Conservation (phyloP, 2,113 vertebrate genomes). For the Willisornis vidua region DNA sequence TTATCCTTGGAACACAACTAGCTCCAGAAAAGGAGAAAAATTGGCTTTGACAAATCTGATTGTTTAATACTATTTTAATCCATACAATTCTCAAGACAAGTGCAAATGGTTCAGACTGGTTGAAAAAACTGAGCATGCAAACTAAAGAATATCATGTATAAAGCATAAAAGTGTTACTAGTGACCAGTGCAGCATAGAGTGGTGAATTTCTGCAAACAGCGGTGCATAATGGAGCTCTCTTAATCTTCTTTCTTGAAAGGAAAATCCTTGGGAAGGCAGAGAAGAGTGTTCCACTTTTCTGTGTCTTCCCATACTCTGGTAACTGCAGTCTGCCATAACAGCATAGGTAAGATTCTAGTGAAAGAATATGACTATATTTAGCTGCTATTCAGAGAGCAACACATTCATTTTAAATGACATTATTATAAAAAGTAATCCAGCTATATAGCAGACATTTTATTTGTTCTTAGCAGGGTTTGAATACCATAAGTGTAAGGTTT, state of each 20-base stretch:
- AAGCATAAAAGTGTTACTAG: neutral
- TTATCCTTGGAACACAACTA: neutral
- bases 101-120: neutral
- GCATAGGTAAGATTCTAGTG: neutral
- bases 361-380: neutral
- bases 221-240: neutral
- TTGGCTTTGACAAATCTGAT: neutral
- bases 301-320: neutral
- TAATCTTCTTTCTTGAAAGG: neutral
- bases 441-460: neutral
- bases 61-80: neutral
- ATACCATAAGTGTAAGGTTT: neutral
- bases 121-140: neutral
- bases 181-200: fast-evolving
- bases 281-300: neutral
- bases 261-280: neutral
- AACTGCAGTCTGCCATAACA: neutral
- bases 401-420: neutral
- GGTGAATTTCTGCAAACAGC: neutral
- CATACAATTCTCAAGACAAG: neutral
- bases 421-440: neutral
- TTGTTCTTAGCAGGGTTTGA: neutral
- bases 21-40: neutral
- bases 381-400: neutral
- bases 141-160: neutral